These are phyloP conservation scores for Drosophila rubida DNA, from an alignment of 2,888 invertebrate genomes.

Conservation along the genomic window DNA sequence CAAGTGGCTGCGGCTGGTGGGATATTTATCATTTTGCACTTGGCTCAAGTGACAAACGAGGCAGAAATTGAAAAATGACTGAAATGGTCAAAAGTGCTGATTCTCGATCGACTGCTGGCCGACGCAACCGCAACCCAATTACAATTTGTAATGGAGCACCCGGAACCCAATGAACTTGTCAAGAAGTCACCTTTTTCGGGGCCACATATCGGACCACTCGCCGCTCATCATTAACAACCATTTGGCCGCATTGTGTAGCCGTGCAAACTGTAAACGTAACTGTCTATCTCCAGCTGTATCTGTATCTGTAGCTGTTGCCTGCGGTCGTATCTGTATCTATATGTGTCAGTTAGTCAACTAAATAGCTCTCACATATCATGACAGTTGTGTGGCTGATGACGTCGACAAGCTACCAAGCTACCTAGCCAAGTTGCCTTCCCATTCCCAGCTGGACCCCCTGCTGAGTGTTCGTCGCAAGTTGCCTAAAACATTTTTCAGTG, in stretches of 20 bases:
- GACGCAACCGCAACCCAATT: constrained; percentile 56
- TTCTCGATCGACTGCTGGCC: constrained; percentile 11
- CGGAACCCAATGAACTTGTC: constrained; percentile 49
- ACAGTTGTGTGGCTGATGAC: constrained; percentile 37
- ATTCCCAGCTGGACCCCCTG: constrained; percentile 1
- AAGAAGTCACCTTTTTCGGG: constrained; percentile 32
- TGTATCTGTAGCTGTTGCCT: constrained; percentile 12
- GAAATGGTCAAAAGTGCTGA: constrained; percentile 34
- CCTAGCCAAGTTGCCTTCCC: constrained; percentile 10
- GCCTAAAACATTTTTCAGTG: constrained; percentile 62
- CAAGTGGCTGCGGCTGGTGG: constrained; percentile 7
- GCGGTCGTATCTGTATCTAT: constrained; percentile 51
- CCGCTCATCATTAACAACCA: constrained; percentile 38
- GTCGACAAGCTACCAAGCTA: constrained; percentile 8
- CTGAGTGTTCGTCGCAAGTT: constrained; percentile 52
- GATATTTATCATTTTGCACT: constrained; percentile 77
- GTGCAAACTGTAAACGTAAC: constrained; percentile 13
- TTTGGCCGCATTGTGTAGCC: constrained; percentile 30
- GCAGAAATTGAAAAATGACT: constrained; percentile 67
- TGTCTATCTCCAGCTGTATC: constrained; percentile 14
- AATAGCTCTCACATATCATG: constrained; percentile 47
- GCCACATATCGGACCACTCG: constrained; percentile 12
- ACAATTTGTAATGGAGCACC: constrained; percentile 53
- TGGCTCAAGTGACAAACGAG: constrained; percentile 63
- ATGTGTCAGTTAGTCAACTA: constrained; percentile 65